Evolutionary conservation across 2,113 vertebrate genomes (phyloP).

Genomic region (Cebidichthys violaceus): DNA sequence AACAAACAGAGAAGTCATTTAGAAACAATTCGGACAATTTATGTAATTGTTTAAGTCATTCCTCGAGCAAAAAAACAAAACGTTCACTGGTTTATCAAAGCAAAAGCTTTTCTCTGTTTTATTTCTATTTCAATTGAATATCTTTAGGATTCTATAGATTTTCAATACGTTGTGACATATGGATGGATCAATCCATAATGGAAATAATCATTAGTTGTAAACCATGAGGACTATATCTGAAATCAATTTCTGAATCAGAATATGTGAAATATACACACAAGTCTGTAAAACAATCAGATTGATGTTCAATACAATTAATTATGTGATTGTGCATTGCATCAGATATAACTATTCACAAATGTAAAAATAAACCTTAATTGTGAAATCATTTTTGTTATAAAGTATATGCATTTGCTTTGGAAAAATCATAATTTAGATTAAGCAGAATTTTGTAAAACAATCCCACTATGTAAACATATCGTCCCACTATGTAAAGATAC

Average conservation of each 20-base stretch:
- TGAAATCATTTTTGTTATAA: neutral
- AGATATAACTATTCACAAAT: neutral
- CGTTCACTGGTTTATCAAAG: neutral
- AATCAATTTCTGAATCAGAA: neutral
- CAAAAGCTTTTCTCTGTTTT: neutral
- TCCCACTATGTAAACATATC: neutral
- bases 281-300: neutral
- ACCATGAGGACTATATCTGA: neutral
- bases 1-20: neutral
- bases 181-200: neutral
- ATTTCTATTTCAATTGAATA: neutral
- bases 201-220: neutral
- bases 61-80: neutral
- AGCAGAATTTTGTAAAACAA: neutral
- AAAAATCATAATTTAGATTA: neutral
- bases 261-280: neutral
- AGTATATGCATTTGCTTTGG: neutral
- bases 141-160: neutral
- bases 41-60: neutral
- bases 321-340: neutral
- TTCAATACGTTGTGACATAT: neutral
- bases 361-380: neutral
- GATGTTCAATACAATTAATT: neutral
- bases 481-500: neutral
- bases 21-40: neutral